Evolutionary conservation across 2,797 vertebrate species (phyloP).

Genomic region (Podarcis siculus): DNA sequence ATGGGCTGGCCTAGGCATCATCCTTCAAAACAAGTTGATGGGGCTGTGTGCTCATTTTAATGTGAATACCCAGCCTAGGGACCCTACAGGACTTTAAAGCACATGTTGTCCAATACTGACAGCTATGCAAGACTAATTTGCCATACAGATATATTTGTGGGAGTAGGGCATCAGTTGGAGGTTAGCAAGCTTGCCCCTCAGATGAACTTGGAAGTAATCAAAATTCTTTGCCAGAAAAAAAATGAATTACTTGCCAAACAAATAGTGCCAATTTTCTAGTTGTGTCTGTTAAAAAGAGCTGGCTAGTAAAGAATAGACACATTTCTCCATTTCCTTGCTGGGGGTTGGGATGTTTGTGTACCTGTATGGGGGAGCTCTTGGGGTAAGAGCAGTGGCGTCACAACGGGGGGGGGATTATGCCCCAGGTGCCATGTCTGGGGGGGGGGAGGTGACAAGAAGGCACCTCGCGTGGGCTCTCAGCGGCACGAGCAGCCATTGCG

Average conservation of each 20-base stretch:
- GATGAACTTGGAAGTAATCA: not conserved
- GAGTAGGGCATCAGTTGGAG: not conserved
- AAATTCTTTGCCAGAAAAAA: not conserved
- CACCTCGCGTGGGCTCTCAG: no score
- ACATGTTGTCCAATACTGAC: not conserved
- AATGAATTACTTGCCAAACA: not conserved
- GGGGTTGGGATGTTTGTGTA: not conserved
- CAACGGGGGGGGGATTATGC: no score
- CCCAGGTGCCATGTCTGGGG: no score
- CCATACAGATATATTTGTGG: not conserved
- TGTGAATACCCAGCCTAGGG: not conserved
- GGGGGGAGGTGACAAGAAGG: no score
- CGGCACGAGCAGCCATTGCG: no score
- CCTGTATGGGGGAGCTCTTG: no score
- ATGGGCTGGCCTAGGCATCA: not conserved
- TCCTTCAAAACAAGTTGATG: not conserved
- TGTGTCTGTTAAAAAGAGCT: not conserved
- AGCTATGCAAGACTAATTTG: not conserved
- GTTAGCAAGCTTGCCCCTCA: not conserved
- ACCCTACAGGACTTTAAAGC: not conserved
- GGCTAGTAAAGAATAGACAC: not conserved
- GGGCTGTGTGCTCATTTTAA: not conserved
- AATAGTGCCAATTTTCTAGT: not conserved
- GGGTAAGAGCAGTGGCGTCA: no score
- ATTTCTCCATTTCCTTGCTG: not conserved